Base-by-base conservation (phyloP, 2,888 invertebrate genomes). In the Fabriciana adippe region DNA sequence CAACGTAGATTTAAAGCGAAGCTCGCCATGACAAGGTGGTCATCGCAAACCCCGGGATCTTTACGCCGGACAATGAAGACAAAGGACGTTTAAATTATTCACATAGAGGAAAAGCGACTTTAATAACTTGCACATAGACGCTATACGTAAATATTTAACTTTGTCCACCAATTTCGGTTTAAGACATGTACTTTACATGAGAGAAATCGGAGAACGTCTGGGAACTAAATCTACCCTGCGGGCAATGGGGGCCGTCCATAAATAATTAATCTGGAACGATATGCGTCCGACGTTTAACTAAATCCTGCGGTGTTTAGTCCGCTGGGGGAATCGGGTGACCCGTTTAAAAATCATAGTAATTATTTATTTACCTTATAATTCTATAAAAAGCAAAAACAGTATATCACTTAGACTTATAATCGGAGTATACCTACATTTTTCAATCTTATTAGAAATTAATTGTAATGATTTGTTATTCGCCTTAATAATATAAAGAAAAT, bases 11-110 rank as follows among this genome's bases (percentile, higher is more conserved):
- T 90, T 90, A 87, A 80, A 82, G 81, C 81, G 85, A 87, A 89
- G 89, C 92, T 85, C 75, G 85, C 79, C 90, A 87, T 90, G 91
- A 90, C 91, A 90, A 90, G 91, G 90, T 90, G 92, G 92, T 92
- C 92, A 92, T 90, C 89, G 85, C 87, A 87, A 89, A 79, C 85
- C 90, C 89, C 84, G 75, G 87, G 86, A 90, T 90, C 90, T 88
- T 88, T 85, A 80, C 79, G 77, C 84, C 84, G 89, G 89, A 89
- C 90, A 87, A 86, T 84, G 85, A 86, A 90, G 89, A 92, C 92
- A 92, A 92, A 92, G 90, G 90, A 85, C 81, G 80, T 81, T 82
- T 90, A 87, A 92, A 91, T 91, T 86, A 92, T 90, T 89, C 86
- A 88, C 77, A 78, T 86, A 83, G 77, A 78, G 84, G 78, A 92